These are phyloP conservation scores for Sander lucioperca DNA, from an alignment of 2,113 vertebrate species.

Conservation along the genomic window DNA sequence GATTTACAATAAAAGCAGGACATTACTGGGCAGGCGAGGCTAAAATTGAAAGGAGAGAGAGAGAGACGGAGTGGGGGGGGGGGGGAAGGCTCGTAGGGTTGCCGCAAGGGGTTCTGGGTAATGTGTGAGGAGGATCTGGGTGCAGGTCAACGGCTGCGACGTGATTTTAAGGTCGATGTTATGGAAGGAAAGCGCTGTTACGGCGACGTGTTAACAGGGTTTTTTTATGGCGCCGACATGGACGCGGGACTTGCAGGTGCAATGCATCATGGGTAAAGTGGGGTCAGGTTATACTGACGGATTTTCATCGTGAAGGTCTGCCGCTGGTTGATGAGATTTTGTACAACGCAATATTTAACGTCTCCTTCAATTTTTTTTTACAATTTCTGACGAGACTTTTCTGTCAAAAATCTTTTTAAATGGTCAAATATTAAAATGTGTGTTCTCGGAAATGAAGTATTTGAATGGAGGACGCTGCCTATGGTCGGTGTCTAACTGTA, in stretches of 20 bases:
- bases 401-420: too few relatives aligned
- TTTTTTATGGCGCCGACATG: constrained; percentile 12
- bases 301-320: neutral
- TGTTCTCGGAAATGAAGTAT: too few relatives aligned
- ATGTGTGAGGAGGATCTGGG: constrained; percentile 14
- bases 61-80: neutral
- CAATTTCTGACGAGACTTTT: too few relatives aligned
- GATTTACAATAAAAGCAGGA: constrained; percentile 88
- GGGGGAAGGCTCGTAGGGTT: constrained; percentile 15
- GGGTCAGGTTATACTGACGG: neutral
- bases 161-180: constrained; percentile 17
- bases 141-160: constrained; percentile 30
- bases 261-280: constrained; percentile 46
- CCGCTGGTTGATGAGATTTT: neutral
- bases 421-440: too few relatives aligned
- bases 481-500: too few relatives aligned
- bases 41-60: constrained; percentile 70
- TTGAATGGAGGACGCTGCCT: too few relatives aligned
- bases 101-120: constrained; percentile 55
- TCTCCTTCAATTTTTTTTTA: too few relatives aligned
- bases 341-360: neutral
- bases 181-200: constrained; percentile 21
- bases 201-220: constrained; percentile 23
- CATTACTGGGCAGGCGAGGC: constrained; percentile 79
- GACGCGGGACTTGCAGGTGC: neutral